phyloP scores from a whole-genome alignment of 2,113 vertebrate genomes.

The Alouatta palliata region DNA sequence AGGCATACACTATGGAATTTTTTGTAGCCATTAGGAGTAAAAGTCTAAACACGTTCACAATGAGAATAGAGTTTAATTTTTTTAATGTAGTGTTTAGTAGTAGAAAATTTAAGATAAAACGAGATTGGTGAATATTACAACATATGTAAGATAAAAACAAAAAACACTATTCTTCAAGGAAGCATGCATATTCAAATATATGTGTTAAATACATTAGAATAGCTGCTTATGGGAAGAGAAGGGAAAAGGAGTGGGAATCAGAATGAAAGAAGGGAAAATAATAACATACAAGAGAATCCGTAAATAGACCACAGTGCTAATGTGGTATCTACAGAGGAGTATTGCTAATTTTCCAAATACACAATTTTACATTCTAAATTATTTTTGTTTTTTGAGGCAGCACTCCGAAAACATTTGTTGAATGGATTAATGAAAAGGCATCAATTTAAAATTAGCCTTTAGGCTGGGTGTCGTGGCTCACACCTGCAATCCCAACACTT shows the following conservation, averaged over 20 bases:
- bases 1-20: neutral
- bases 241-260: neutral
- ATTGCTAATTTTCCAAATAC: neutral
- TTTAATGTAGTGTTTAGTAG: neutral
- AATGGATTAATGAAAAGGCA: neutral
- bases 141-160: slow-evolving; percentile 2
- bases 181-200: neutral
- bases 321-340: neutral
- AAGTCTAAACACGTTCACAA: neutral
- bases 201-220: neutral
- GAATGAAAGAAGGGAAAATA: neutral
- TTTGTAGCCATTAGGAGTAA: neutral
- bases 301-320: neutral
- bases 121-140: neutral
- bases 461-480: neutral
- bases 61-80: neutral
- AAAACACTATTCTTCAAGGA: neutral
- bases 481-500: too few species aligned
- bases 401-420: neutral
- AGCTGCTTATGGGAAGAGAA: neutral
- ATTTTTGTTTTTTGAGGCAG: neutral
- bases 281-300: neutral
- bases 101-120: slow-evolving; percentile 13
- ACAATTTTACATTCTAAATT: neutral
- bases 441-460: slow-evolving; percentile 1